A percentile compares a stretch with the other conserved stretches of the same genome.
These are phyloP conservation scores for Falco novaeseelandiae DNA, from an alignment of 2,797 vertebrate genomes.

Conservation along the genomic window DNA sequence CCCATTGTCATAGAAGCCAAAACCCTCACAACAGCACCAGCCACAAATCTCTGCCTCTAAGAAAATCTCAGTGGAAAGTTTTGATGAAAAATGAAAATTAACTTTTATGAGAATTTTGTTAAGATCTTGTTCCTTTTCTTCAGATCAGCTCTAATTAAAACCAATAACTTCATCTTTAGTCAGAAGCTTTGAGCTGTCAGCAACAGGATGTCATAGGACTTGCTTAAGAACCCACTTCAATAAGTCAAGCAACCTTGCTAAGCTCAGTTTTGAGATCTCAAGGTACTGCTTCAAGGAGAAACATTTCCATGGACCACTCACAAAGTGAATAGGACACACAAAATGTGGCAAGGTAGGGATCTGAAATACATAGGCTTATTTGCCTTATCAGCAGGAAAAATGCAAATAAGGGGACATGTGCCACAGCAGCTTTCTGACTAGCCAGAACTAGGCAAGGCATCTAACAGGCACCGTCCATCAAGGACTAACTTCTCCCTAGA, in stretches of 20 bases:
- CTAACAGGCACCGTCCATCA: neutral
- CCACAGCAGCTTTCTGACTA: neutral
- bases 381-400: neutral
- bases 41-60: neutral
- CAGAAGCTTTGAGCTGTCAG: conserved; percentile 2
- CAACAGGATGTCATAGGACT: neutral
- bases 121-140: neutral
- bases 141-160: conserved; percentile 4
- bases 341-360: neutral
- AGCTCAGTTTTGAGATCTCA: neutral
- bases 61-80: neutral
- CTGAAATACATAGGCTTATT: neutral
- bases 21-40: too few relatives aligned
- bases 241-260: neutral
- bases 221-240: neutral
- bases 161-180: neutral
- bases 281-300: neutral
- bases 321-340: neutral
- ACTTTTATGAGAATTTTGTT: neutral
- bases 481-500: neutral
- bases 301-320: neutral
- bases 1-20: too few relatives aligned
- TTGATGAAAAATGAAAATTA: neutral
- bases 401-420: neutral
- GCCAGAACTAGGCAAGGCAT: neutral